These are phyloP conservation scores for Diploscapter pachys DNA, from an alignment of 1,140 invertebrate species.

Conservation along the genomic window DNA sequence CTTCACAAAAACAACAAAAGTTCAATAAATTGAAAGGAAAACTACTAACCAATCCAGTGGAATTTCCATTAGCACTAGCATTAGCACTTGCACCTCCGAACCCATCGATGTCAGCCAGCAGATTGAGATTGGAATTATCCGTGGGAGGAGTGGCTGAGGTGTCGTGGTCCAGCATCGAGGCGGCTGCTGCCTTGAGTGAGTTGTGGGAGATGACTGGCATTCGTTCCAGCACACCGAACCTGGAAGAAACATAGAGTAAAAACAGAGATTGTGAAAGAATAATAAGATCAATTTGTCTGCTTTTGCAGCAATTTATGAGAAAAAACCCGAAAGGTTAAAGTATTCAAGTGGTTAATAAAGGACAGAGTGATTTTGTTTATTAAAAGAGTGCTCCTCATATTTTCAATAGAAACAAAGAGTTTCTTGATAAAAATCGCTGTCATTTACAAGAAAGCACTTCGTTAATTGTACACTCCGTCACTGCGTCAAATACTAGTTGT, in stretches of 20 bases:
- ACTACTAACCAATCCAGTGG: background rate
- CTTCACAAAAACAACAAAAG: background rate
- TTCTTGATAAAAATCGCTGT: background rate
- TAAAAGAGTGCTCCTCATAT: no score
- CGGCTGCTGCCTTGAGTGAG: conserved; percentile 56
- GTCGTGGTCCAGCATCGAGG: conserved; percentile 47
- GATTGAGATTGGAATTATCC: conserved; percentile 62
- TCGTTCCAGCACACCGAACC: conserved; percentile 76
- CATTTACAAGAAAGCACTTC: background rate
- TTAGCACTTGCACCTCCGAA: background rate
- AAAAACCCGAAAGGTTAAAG: no score
- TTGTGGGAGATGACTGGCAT: conserved; percentile 75
- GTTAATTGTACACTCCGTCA: background rate
- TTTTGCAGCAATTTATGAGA: no score
- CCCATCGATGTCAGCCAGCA: conserved; percentile 60
- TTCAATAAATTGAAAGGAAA: background rate
- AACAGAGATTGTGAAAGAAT: no score
- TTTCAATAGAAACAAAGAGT: background rate
- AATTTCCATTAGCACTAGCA: background rate
- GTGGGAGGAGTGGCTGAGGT: background rate
- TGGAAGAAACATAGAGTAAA: conserved; percentile 36
- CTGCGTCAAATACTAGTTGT: background rate
- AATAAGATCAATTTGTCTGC: no score
- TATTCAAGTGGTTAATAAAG: no score
- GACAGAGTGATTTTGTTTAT: no score